These are phyloP conservation scores for Ispidina lecontei DNA, from an alignment of 2,797 vertebrate species.

Conservation along the genomic window DNA sequence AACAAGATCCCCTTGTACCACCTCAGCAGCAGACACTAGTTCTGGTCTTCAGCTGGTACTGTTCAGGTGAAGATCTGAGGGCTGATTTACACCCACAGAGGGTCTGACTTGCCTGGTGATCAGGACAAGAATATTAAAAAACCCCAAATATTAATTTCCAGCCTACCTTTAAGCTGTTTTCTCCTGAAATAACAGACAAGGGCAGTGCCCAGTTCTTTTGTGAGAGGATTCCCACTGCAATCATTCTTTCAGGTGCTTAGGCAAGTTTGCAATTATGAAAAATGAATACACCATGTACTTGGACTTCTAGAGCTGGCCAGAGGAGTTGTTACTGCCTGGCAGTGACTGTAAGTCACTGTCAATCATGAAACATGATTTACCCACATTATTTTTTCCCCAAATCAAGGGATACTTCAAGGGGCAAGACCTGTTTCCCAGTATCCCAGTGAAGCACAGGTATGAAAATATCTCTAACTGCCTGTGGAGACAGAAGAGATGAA, in stretches of 20 bases:
- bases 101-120: not conserved
- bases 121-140: not conserved
- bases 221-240: constrained; percentile 3
- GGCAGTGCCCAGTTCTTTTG: not conserved
- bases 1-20: not conserved
- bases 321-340: not conserved
- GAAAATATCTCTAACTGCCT: not conserved
- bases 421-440: not conserved
- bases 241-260: not conserved
- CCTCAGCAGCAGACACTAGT: not conserved
- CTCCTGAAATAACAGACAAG: constrained; percentile 1
- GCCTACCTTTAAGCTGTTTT: not conserved
- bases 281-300: not conserved
- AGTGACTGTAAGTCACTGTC: not conserved
- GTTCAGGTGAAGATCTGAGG: not conserved
- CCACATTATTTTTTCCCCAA: not conserved
- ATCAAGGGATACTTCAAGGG: not conserved
- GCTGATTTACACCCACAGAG: not conserved
- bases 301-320: constrained; percentile 12
- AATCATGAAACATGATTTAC: not conserved
- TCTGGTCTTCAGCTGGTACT: not conserved
- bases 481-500: not conserved
- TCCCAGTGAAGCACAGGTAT: not conserved
- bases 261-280: constrained; percentile 23
- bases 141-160: not conserved